Percentiles rank a stretch among this genome's conserved stretches.
phyloP scores from a whole-genome alignment of 2,797 vertebrate genomes.

The Erpetoichthys calabaricus region DNA sequence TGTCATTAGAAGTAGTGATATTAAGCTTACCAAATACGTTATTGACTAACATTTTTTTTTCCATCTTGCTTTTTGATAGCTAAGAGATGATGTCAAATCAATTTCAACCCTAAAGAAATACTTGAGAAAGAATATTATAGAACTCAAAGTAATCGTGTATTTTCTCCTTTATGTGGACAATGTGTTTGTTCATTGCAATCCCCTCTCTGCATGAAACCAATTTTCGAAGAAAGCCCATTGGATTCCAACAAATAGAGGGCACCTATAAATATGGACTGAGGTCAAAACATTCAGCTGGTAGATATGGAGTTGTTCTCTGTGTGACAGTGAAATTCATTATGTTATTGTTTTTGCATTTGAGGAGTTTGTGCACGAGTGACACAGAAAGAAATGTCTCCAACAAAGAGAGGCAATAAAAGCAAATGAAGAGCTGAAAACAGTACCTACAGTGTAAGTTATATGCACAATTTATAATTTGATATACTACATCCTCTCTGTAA shows the following conservation, averaged over 20 bases:
- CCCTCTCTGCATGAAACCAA: conserved; percentile 50
- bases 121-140: conserved; percentile 7
- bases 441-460: too few species aligned
- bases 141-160: conserved; percentile 2
- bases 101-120: conserved; percentile 9
- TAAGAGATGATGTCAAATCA: not conserved
- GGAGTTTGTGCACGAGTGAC: conserved; percentile 4
- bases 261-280: conserved; percentile 47
- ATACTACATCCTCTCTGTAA: too few species aligned
- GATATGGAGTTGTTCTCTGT: conserved; percentile 43
- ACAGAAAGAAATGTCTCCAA: not conserved
- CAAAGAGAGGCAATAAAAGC: not conserved
- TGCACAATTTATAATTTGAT: too few species aligned
- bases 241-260: conserved; percentile 52
- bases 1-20: too few species aligned
- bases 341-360: conserved; percentile 31
- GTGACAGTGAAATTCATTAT: conserved; percentile 37
- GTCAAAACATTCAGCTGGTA: conserved; percentile 42
- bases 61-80: not conserved
- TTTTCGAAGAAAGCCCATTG: conserved; percentile 53
- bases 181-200: conserved; percentile 36
- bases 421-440: too few species aligned
- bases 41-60: too few species aligned
- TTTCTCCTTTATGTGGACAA: not conserved
- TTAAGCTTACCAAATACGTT: too few species aligned